Percentiles rank a stretch among this genome's conserved stretches.
phyloP scores from a whole-genome alignment of 2,888 invertebrate genomes.

The Abrostola triplasia region DNA sequence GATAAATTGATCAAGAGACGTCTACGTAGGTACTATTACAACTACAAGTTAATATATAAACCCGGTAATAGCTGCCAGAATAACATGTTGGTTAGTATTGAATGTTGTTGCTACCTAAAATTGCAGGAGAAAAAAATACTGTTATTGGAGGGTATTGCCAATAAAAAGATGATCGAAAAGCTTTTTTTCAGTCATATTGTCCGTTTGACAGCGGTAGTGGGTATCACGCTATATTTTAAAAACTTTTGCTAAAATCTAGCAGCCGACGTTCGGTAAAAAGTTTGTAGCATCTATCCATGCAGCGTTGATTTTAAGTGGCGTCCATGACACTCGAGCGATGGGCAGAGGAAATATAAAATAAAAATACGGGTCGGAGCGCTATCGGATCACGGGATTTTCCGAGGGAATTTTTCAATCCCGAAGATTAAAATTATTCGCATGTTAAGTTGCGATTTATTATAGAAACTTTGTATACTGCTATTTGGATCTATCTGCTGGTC shows the following conservation, averaged over 20 bases:
- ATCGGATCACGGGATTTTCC: neutral
- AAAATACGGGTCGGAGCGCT: neutral
- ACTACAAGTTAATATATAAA: too few species aligned
- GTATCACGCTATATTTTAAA: too few species aligned
- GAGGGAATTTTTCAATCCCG: neutral
- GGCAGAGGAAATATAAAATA: neutral
- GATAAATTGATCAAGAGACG: too few species aligned
- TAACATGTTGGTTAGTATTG: too few species aligned
- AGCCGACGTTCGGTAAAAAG: neutral
- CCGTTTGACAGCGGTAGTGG: too few species aligned
- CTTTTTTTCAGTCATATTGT: too few species aligned
- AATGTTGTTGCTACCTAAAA: too few species aligned
- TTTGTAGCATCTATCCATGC: neutral
- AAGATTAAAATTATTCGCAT: neutral
- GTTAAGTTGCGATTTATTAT: neutral
- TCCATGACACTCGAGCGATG: slow-evolving; percentile 1
- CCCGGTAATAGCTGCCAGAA: too few species aligned
- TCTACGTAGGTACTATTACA: too few species aligned
- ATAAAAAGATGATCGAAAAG: too few species aligned
- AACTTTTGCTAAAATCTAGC: neutral
- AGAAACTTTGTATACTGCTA: neutral
- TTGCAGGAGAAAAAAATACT: too few species aligned
- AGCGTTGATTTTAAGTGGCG: slow-evolving; percentile 2
- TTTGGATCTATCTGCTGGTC: neutral
- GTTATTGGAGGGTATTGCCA: too few species aligned